A percentile compares a stretch with the other conserved stretches of the same genome.
Evolutionary conservation across 2,113 vertebrate genomes (phyloP).

Genomic region (Lethenteron camtschaticum): DNA sequence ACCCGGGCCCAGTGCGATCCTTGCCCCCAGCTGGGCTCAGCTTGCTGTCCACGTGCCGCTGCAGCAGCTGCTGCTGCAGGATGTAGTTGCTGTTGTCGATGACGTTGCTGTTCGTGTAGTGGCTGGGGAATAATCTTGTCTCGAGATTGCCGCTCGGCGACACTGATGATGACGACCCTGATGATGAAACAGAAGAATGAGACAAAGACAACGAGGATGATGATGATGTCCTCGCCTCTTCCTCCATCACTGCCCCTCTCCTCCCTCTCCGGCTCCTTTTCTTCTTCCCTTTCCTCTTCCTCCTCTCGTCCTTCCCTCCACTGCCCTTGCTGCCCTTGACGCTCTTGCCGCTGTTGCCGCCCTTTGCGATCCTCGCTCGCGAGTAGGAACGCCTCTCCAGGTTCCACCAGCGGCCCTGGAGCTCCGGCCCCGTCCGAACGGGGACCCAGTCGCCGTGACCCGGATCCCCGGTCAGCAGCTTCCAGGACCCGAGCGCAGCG

Average conservation of each 20-base stretch:
- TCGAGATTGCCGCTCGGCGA: too few species aligned
- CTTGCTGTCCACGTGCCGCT: too few species aligned
- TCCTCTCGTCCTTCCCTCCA: not conserved
- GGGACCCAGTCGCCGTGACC: slow-evolving; percentile 91
- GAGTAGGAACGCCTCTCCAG: slow-evolving; percentile 30
- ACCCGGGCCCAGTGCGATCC: too few species aligned
- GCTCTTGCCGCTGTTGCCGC: not conserved
- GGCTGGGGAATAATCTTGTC: too few species aligned
- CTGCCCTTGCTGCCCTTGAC: not conserved
- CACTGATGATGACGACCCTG: too few species aligned
- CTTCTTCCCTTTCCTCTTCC: not conserved
- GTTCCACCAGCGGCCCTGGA: slow-evolving; percentile 73
- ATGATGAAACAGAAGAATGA: too few species aligned
- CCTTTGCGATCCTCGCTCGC: too few species aligned
- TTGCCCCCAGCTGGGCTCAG: too few species aligned
- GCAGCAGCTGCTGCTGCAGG: too few species aligned
- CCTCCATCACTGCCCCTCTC: not conserved
- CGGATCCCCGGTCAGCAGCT: slow-evolving; percentile 73
- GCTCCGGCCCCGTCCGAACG: slow-evolving; percentile 51
- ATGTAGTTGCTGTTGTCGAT: too few species aligned
- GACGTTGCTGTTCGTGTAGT: too few species aligned
- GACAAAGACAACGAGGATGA: too few species aligned
- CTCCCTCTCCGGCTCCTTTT: not conserved
- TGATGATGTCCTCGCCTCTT: not conserved
- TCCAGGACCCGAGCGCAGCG: slow-evolving; percentile 72